Conservation (phyloP, 2,797 vertebrate species). For the Psittacula derbiana region DNA sequence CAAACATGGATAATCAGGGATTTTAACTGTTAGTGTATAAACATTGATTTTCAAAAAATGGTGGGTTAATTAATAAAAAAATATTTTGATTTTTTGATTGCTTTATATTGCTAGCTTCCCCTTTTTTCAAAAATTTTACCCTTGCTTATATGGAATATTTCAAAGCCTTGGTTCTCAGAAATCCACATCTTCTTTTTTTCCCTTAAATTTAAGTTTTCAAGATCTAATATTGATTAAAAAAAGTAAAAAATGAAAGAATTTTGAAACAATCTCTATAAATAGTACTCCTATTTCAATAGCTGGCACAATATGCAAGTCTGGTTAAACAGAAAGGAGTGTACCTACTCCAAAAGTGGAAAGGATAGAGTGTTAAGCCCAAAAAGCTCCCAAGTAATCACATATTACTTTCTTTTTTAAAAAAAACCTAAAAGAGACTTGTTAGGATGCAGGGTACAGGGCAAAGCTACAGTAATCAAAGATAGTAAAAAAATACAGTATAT, state of each 20-base stretch:
- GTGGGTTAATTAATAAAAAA: neutral
- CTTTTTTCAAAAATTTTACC: neutral
- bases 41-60: neutral
- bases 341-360: neutral
- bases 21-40: neutral
- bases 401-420: neutral
- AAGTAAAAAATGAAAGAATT: neutral
- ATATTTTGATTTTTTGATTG: neutral
- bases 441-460: neutral
- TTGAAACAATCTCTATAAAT: neutral
- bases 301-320: neutral
- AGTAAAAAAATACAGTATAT: neutral
- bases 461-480: neutral
- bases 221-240: neutral
- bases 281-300: neutral
- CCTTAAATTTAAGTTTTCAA: neutral
- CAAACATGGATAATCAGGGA: neutral
- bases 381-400: neutral
- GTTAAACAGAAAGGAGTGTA: neutral
- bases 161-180: neutral
- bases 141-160: neutral
- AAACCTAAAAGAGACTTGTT: neutral
- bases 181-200: neutral
- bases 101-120: neutral
- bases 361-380: neutral